phyloP scores from a whole-genome alignment of 2,113 vertebrate genomes.

The Erythrocercus mccallii region DNA sequence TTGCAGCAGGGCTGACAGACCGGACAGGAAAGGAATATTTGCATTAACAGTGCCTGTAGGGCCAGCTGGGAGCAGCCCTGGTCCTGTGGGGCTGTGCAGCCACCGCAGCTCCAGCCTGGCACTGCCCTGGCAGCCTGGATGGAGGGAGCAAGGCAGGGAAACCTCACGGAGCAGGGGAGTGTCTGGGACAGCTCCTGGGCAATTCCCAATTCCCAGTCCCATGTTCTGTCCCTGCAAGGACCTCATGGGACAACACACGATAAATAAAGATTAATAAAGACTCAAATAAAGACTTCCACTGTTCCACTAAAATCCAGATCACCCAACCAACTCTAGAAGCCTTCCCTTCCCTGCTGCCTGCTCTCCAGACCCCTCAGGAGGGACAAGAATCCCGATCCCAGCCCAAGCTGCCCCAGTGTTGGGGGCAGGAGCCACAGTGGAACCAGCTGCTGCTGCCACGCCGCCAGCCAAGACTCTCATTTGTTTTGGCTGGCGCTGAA shows the following conservation, averaged over 20 bases:
- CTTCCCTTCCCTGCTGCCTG: not conserved
- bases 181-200: not conserved
- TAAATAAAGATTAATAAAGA: not conserved
- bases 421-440: constrained; percentile 61
- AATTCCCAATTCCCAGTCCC: not conserved
- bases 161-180: not conserved
- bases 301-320: not conserved
- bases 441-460: constrained; percentile 69
- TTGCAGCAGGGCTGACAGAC: not conserved
- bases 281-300: not conserved
- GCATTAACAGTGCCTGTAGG: not conserved
- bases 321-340: not conserved
- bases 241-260: not conserved
- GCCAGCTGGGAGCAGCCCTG: not conserved
- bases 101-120: not conserved
- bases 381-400: constrained; percentile 14
- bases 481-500: constrained; percentile 78
- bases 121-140: not conserved
- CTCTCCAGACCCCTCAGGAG: not conserved
- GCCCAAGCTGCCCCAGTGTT: constrained; percentile 60
- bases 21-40: not conserved
- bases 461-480: constrained; percentile 70
- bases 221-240: not conserved
- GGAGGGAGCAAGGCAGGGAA: not conserved
- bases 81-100: not conserved